These are phyloP conservation scores for Chrysaora quinquecirrha DNA, from an alignment of 30 jellyfish, hydroid and myxozoan species.

Conservation along the genomic window DNA sequence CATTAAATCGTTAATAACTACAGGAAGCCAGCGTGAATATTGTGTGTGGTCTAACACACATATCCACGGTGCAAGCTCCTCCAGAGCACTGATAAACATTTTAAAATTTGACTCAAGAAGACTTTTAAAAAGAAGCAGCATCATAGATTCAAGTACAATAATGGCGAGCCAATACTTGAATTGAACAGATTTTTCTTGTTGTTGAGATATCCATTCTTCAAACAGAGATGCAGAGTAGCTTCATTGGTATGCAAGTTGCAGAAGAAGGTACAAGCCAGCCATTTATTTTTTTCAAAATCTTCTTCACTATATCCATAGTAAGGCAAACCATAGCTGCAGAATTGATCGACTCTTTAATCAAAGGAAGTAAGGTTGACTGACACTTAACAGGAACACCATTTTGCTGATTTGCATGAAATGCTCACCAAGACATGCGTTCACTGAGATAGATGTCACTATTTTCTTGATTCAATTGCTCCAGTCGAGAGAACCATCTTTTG, in stretches of 20 bases:
- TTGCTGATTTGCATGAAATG: conserved; percentile 24
- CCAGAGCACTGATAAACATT: not conserved
- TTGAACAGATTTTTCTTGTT: not conserved
- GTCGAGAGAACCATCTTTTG: too few species aligned
- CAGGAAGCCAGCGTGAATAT: conserved; percentile 34
- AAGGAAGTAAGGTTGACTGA: not conserved
- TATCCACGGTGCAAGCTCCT: conserved; percentile 13
- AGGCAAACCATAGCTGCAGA: too few species aligned
- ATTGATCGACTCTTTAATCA: too few species aligned
- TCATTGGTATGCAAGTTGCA: not conserved
- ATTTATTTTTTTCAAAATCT: too few species aligned
- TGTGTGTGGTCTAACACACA: conserved; percentile 20
- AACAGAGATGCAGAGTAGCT: not conserved
- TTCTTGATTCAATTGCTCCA: too few species aligned
- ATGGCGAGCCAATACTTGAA: not conserved
- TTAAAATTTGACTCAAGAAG: conserved; percentile 13
- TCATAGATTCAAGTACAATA: not conserved
- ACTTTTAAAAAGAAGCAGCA: conserved; percentile 1
- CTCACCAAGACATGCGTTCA: not conserved
- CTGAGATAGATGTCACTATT: too few species aligned
- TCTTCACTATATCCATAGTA: too few species aligned
- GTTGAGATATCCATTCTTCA: conserved; percentile 14
- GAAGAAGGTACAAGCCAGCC: not conserved
- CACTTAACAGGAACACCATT: conserved; percentile 13
- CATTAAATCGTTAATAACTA: not conserved